Percentiles rank a stretch among this genome's conserved stretches.
These are phyloP conservation scores for Sturnus vulgaris DNA, from an alignment of 2,113 vertebrate species.

Conservation along the genomic window DNA sequence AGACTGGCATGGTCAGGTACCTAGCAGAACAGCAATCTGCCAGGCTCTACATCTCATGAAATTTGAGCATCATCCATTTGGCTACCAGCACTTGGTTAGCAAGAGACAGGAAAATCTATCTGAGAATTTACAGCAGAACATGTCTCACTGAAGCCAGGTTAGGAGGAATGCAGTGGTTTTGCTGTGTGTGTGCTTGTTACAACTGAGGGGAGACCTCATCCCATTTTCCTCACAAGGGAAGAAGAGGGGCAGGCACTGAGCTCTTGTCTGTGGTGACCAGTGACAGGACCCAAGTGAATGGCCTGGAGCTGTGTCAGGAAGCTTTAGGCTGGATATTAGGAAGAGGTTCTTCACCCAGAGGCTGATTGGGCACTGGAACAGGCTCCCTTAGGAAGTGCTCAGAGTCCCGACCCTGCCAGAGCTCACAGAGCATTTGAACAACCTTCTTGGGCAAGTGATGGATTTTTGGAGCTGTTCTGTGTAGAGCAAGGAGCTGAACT, in stretches of 20 bases:
- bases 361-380: background rate
- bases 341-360: background rate
- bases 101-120: background rate
- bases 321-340: background rate
- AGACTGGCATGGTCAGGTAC: background rate
- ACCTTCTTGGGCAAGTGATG: background rate
- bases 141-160: background rate
- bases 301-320: background rate
- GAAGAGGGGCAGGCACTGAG: background rate
- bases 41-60: background rate
- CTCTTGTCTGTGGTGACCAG: background rate
- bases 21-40: background rate
- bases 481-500: background rate
- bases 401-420: background rate
- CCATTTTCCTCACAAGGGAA: fast-evolving
- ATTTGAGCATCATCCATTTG: background rate
- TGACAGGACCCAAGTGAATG: background rate
- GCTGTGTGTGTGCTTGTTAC: background rate
- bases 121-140: background rate
- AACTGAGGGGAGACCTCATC: background rate
- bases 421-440: background rate
- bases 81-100: background rate
- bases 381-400: background rate
- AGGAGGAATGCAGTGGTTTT: background rate
- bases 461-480: background rate